phyloP scores from a whole-genome alignment of 2,888 invertebrate genomes.

The Ferrisia virgata region DNA sequence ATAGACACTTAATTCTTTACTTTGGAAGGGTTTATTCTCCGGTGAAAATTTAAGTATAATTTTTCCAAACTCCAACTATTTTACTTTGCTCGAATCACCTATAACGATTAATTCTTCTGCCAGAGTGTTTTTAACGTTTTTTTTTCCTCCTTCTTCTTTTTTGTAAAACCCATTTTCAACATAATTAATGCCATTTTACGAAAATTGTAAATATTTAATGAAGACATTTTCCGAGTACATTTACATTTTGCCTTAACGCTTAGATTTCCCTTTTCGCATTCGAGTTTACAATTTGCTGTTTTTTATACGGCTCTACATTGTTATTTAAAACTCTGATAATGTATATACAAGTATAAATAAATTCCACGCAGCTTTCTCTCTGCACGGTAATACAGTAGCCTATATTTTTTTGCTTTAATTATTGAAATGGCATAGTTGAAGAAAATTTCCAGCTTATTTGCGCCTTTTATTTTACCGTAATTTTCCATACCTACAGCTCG shows the following conservation, averaged over 20 bases:
- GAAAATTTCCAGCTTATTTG: conserved; percentile 10
- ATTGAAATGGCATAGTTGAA: conserved; percentile 20
- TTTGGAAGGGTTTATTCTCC: background rate
- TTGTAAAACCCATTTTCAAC: background rate
- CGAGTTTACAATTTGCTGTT: background rate
- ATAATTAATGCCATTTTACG: conserved; percentile 20
- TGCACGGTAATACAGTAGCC: background rate
- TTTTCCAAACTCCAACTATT: background rate
- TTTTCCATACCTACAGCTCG: background rate
- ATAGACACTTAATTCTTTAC: background rate
- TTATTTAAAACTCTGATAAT: conserved; percentile 26
- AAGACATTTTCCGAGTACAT: conserved; percentile 21
- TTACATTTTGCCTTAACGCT: conserved; percentile 12
- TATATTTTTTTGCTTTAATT: conserved; percentile 15
- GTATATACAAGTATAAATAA: conserved; percentile 22
- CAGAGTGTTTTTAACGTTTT: background rate
- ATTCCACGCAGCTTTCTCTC: background rate
- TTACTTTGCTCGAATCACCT: background rate
- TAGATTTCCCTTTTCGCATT: conserved; percentile 5
- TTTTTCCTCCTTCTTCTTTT: background rate
- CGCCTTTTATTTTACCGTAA: background rate
- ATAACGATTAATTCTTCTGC: background rate
- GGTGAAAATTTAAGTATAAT: background rate
- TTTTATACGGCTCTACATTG: background rate
- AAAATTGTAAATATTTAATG: conserved; percentile 28